phyloP scores from a whole-genome alignment of 2,113 vertebrate genomes.

The Ptilonorhynchus violaceus region DNA sequence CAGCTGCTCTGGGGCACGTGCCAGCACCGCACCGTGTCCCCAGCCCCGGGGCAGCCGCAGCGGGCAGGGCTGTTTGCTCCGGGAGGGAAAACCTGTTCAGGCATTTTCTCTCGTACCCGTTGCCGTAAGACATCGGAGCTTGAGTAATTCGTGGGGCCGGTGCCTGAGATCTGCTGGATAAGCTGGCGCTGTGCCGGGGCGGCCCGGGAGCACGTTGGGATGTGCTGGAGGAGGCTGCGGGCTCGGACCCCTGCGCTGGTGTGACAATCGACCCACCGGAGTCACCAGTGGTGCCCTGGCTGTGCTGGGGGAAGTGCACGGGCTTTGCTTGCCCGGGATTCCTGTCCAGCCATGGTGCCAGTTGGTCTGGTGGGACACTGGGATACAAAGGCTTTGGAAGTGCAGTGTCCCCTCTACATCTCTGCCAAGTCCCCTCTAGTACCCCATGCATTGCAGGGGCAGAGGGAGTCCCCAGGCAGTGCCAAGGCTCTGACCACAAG shows the following conservation, averaged over 20 bases:
- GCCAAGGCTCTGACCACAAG: fast-evolving
- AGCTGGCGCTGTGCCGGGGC: not conserved
- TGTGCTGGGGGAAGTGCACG: fast-evolving
- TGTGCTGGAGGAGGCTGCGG: not conserved
- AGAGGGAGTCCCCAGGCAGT: fast-evolving
- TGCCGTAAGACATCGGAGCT: not conserved
- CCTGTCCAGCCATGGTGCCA: fast-evolving
- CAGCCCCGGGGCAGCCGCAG: fast-evolving
- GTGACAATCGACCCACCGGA: fast-evolving
- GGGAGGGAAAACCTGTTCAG: not conserved
- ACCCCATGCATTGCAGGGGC: fast-evolving
- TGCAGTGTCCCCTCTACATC: fast-evolving
- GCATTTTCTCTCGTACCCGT: not conserved
- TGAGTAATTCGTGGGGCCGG: not conserved
- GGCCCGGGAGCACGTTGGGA: not conserved
- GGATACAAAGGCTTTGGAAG: not conserved
- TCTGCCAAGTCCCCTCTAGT: fast-evolving
- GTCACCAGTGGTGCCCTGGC: not conserved
- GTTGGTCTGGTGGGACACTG: fast-evolving
- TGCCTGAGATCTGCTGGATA: not conserved
- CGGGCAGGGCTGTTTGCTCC: not conserved
- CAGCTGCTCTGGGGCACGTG: fast-evolving
- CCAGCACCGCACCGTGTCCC: fast-evolving
- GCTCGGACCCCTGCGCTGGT: not conserved
- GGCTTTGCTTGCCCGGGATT: not conserved